Evolutionary conservation across 2,888 invertebrate genomes (phyloP), one percentile per base, ranked within the genome.

Genomic region (Ommatoiulus sabulosus): DNA sequence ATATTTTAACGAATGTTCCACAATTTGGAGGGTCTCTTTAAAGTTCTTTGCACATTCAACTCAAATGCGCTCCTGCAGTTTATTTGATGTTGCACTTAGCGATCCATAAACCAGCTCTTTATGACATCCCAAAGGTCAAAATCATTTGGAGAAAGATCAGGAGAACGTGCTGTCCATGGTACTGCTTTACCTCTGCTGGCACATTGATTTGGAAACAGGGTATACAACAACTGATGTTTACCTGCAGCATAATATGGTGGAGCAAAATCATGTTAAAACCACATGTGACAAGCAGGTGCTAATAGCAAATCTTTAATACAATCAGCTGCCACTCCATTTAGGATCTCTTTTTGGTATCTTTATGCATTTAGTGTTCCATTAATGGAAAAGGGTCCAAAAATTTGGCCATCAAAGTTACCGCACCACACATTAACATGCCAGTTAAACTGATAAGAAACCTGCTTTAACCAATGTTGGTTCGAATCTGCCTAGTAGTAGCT

Each of bases 201-300:
- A 85, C 89, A 89, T 5, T 87, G 15, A 44, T 48, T 84, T 43
- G 86, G 86, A 88, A 89, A 90, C 20, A 15, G 35, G 3, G 20
- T 44, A 44, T 90, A 48, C 24, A 90, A 86, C 20, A n/a, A 72
- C 15, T 80, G 15, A 6, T 88, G 35, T 4, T 63, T 52, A 44
- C 10, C 63, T 4, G 24, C n/a, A 43, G 72, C 48, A 20, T 20
- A 89, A 87, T 90, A 90, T 3, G 89, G 48, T 12, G 89, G 63
- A 44, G 89, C 89, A 3, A 89, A 89, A 44, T 90, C 87, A 43
- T 90, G 89, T 44, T 89, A 88, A 44, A 87, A 89, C 89, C 88
- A 90, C 72, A 90, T 52, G n/a, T 48, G 15, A 3, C 5, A 5
- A 80, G n/a, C 7, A 7, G 80, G 5, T 24, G 80, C 80, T 4